Evolutionary conservation across 2,888 invertebrate genomes (phyloP).

Genomic region (Orgyia antiqua): DNA sequence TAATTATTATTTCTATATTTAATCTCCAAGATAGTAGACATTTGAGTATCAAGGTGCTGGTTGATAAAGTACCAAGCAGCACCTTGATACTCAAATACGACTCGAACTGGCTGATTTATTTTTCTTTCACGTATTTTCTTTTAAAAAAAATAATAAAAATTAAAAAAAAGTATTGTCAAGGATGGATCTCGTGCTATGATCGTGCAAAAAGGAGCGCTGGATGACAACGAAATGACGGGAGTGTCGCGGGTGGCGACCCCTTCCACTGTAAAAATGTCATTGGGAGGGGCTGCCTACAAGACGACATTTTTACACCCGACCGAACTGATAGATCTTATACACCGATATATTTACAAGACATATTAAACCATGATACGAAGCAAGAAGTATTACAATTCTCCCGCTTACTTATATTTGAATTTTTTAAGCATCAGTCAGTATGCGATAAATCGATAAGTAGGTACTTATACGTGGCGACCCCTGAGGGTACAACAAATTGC

Average conservation of each 20-base stretch:
- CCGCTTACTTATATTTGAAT: slow-evolving; percentile 32
- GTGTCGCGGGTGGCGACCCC: slow-evolving; percentile 59
- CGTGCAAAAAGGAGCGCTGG: slow-evolving; percentile 69
- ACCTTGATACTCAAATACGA: too few species aligned
- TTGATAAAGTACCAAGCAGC: too few species aligned
- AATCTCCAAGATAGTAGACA: too few species aligned
- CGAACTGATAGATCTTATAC: slow-evolving; percentile 51
- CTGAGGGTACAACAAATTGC: slow-evolving; percentile 72
- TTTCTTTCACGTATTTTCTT: slow-evolving; percentile 59
- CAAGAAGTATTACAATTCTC: slow-evolving; percentile 23
- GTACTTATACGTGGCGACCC: slow-evolving; percentile 45
- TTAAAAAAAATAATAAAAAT: slow-evolving; percentile 63
- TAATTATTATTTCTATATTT: too few species aligned
- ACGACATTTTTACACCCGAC: slow-evolving; percentile 69
- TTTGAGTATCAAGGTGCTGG: too few species aligned
- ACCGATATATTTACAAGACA: slow-evolving; percentile 31
- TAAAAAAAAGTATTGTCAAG: slow-evolving; percentile 61
- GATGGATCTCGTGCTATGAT: slow-evolving; percentile 65
- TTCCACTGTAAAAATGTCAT: slow-evolving; percentile 65
- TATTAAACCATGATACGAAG: slow-evolving; percentile 32
- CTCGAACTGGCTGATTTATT: too few species aligned
- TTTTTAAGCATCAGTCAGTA: slow-evolving; percentile 62
- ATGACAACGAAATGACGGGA: slow-evolving; percentile 76
- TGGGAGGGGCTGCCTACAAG: slow-evolving; percentile 66
- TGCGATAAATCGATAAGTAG: slow-evolving; percentile 75